Conservation (phyloP, 2,888 invertebrate genomes). For the Cheilosia variabilis region DNA sequence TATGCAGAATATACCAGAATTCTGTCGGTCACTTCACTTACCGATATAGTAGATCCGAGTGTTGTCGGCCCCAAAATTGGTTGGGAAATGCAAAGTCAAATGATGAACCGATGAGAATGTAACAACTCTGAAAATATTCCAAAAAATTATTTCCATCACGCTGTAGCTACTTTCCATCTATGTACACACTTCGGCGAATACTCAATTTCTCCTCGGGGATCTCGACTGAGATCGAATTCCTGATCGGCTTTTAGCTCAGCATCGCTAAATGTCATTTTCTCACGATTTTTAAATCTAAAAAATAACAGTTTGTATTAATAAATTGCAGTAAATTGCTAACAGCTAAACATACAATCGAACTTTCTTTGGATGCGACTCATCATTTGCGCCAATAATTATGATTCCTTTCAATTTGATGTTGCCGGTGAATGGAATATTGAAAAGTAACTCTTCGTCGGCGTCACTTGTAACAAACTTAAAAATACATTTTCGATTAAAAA, state of each 20-base stretch:
- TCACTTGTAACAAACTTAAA: conserved; percentile 97
- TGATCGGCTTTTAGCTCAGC: conserved; percentile 90
- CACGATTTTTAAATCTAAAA: conserved; percentile 94
- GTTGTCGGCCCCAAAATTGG: conserved; percentile 93
- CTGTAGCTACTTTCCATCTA: not conserved
- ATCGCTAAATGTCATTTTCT: conserved; percentile 98
- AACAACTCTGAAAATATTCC: conserved; percentile 89
- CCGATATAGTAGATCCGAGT: conserved; percentile 96
- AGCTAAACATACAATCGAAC: conserved; percentile 91
- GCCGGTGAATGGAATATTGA: conserved; percentile 98
- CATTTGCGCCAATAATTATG: conserved; percentile 95
- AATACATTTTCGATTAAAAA: not conserved
- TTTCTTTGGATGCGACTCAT: conserved; percentile 92
- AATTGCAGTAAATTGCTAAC: not conserved
- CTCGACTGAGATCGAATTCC: conserved; percentile 93
- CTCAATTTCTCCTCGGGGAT: conserved; percentile 91
- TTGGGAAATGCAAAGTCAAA: conserved; percentile 94
- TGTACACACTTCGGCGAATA: conserved; percentile 92
- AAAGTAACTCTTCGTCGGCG: conserved; percentile 96
- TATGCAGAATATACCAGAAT: too few relatives aligned
- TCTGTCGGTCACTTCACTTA: conserved; percentile 46
- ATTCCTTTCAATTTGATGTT: conserved; percentile 98
- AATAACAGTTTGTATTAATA: not conserved
- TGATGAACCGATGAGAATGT: conserved; percentile 96
- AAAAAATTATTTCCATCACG: not conserved